Conservation (phyloP, 1,140 invertebrate genomes). For the Limonius californicus region DNA sequence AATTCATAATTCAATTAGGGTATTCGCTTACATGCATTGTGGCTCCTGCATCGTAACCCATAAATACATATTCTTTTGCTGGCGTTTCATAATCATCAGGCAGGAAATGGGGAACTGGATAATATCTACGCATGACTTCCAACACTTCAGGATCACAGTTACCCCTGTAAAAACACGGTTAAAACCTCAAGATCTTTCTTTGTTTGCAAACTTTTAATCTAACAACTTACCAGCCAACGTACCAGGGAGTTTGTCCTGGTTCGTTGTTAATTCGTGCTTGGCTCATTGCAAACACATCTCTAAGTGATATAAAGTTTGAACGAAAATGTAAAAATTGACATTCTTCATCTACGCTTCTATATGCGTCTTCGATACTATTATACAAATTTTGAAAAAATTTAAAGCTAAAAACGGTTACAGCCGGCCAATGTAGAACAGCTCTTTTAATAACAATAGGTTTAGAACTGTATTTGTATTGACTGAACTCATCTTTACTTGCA, state of each 20-base stretch:
- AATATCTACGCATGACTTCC: conserved; percentile 71
- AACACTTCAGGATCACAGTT: conserved; percentile 82
- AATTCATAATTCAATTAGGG: no score
- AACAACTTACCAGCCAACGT: conserved; percentile 89
- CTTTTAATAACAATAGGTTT: conserved; percentile 77
- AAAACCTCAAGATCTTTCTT: no score
- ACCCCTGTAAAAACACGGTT: conserved; percentile 61
- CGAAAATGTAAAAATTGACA: conserved; percentile 91
- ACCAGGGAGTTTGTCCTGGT: conserved; percentile 71
- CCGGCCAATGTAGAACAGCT: conserved; percentile 74
- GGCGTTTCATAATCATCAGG: conserved; percentile 85
- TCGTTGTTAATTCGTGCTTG: conserved; percentile 59
- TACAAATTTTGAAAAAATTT: conserved; percentile 77
- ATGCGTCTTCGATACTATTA: conserved; percentile 58
- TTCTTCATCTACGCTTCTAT: conserved; percentile 65
- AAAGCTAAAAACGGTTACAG: conserved; percentile 65
- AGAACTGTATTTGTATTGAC: conserved; percentile 70
- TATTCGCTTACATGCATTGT: conserved; percentile 90
- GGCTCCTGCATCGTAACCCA: conserved; percentile 88
- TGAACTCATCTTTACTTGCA: conserved; percentile 63
- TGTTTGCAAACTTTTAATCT: no score
- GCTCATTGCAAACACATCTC: conserved; percentile 77
- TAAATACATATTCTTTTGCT: conserved; percentile 88
- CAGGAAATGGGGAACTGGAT: conserved; percentile 80
- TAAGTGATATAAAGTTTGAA: conserved; percentile 73